Base-by-base conservation (phyloP, 1,140 invertebrate species). In the Drosophila sulfurigaster region DNA sequence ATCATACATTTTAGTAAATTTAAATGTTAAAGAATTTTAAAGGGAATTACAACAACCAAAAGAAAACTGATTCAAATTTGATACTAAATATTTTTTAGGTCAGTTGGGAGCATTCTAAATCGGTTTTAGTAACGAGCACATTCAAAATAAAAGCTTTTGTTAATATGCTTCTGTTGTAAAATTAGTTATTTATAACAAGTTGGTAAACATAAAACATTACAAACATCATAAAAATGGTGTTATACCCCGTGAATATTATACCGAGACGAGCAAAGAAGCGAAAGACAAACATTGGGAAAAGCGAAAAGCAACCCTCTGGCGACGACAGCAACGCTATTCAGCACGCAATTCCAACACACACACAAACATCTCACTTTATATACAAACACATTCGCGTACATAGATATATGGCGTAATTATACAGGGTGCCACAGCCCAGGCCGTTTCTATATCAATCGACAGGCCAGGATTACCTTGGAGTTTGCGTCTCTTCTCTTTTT, bases 401-500 rank as follows among this genome's bases (percentile, higher is more conserved):
- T 25, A 43, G n/a, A 48, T 46, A 10, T 48, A 32, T n/a, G 20
- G 6, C 28, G 30, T 67, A 52, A 32, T 52, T 66, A 64, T 64
- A 64, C 57, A 63, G 81, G 74, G 65, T 62, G 74, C 63, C 32
- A 43, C 35, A 28, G 60, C 62, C 1, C 25, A 28, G 49, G 49
- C 35, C 38, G 60, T 52, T 54, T 51, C 41, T 41, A 62, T 52
- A 62, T 62, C 58, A 70, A 54, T 48, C 32, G 70, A 16, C 32
- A 41, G 32, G 1, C 51, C 56, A 32, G 66, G 78, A 83, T 81
- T 83, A 85, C 81, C 78, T 83, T 85, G 73, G 57, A 71, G 73
- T 68, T 78, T 64, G 72, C 45, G 8, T 20, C 1, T 48, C 7
- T 48, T 20, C 3, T 20, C 3, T 20, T 25, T 48, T 6, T 48